Evolutionary conservation across 2,797 vertebrate genomes (phyloP).

Genomic region (Onychomys leucogaster): DNA sequence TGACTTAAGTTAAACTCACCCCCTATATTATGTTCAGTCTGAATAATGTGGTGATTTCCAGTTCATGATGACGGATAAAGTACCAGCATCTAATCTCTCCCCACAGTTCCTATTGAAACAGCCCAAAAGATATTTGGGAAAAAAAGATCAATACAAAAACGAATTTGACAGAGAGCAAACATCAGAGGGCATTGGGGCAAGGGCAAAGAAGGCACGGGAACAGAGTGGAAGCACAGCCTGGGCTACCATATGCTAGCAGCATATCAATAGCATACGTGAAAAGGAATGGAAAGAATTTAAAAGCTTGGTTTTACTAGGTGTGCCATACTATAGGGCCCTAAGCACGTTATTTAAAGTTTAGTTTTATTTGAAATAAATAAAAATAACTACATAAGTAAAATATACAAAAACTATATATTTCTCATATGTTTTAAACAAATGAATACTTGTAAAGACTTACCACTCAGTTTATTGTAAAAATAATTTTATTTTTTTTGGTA

Average conservation of each 20-base stretch:
- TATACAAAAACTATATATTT: neutral
- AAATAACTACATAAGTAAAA: neutral
- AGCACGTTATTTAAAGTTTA: neutral
- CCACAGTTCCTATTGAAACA: constrained; percentile 42
- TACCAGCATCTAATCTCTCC: constrained; percentile 47
- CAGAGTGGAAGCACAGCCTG: neutral
- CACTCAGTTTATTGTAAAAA: neutral
- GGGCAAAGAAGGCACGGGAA: constrained; percentile 1
- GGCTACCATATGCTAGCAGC: neutral
- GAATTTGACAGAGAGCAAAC: constrained; percentile 13
- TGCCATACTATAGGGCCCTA: neutral
- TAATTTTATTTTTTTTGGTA: neutral
- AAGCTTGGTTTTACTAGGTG: constrained; percentile 32
- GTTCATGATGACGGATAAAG: constrained; percentile 21
- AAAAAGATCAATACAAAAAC: constrained; percentile 38
- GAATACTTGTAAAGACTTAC: constrained; percentile 33
- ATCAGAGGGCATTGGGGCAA: neutral
- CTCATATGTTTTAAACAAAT: neutral
- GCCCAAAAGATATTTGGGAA: constrained; percentile 30
- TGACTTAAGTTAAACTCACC: constrained; percentile 48
- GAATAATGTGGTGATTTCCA: constrained; percentile 59
- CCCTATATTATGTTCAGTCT: constrained; percentile 40
- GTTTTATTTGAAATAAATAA: constrained; percentile 56
- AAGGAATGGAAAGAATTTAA: constrained; percentile 48
- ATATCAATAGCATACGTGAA: constrained; percentile 12